Conservation (phyloP, 2,888 invertebrate species). For the Morpho deidamia region DNA sequence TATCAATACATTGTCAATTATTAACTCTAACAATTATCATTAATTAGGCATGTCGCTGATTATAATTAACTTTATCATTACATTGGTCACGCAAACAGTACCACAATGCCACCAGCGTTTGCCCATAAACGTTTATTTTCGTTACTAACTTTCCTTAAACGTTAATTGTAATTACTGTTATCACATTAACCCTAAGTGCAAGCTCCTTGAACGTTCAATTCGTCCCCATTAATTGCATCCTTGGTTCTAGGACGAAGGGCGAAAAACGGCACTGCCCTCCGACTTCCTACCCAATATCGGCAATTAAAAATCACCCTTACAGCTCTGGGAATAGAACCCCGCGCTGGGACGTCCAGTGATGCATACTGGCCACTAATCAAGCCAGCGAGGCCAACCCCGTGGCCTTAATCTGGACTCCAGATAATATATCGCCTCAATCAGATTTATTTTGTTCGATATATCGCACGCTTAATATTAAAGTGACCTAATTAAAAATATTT, state of each 20-base stretch:
- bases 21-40: too few species aligned
- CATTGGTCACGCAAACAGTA: too few species aligned
- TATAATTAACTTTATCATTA: too few species aligned
- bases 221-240: slow-evolving; percentile 20
- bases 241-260: slow-evolving; percentile 15
- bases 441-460: not conserved
- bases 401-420: slow-evolving; percentile 14
- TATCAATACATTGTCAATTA: too few species aligned
- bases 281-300: not conserved
- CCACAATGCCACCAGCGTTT: too few species aligned
- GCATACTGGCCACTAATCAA: slow-evolving; percentile 11
- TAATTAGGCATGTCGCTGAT: too few species aligned
- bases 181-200: not conserved
- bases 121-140: too few species aligned
- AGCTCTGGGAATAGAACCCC: not conserved
- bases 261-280: not conserved
- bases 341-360: not conserved
- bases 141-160: too few species aligned
- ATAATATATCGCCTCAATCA: slow-evolving; percentile 14
- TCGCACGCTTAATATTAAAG: too few species aligned
- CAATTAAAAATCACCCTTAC: not conserved
- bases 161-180: too few species aligned
- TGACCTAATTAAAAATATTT: too few species aligned
- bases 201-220: not conserved
- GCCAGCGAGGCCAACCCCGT: slow-evolving; percentile 4